Evolutionary conservation across 2,888 invertebrate genomes (phyloP).

Genomic region (Abrostola triplasia): DNA sequence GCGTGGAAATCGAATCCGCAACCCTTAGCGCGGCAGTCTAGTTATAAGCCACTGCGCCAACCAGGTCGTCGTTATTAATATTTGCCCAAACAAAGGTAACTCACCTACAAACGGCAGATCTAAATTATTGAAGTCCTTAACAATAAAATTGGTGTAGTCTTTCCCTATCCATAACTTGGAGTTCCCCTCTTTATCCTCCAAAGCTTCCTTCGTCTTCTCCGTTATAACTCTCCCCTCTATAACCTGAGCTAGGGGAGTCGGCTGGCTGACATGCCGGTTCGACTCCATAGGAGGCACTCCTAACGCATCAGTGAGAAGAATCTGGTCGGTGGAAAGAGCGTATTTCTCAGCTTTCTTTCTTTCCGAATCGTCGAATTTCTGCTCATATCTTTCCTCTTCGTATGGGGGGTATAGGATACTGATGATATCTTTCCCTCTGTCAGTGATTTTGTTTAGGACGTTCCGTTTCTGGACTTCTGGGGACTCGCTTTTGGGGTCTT

Average conservation of each 20-base stretch:
- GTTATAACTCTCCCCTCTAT: slow-evolving; percentile 79
- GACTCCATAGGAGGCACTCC: slow-evolving; percentile 59
- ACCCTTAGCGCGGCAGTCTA: too few relatives aligned
- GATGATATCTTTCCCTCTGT: slow-evolving; percentile 82
- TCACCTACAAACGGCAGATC: slow-evolving; percentile 93
- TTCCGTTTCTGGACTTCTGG: slow-evolving; percentile 77
- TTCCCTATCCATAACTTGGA: slow-evolving; percentile 98
- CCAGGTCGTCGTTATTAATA: too few relatives aligned
- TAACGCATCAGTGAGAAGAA: slow-evolving; percentile 76
- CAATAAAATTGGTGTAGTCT: slow-evolving; percentile 98
- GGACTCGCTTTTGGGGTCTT: slow-evolving; percentile 60
- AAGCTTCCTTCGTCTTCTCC: slow-evolving; percentile 72
- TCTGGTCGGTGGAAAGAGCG: slow-evolving; percentile 79
- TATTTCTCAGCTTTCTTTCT: slow-evolving; percentile 84
- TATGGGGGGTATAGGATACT: slow-evolving; percentile 82
- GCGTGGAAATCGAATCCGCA: too few relatives aligned
- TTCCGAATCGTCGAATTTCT: slow-evolving; percentile 82
- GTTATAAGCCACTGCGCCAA: too few relatives aligned
- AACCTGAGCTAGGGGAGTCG: slow-evolving; percentile 78
- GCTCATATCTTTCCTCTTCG: slow-evolving; percentile 80
- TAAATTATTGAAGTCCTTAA: slow-evolving; percentile 97
- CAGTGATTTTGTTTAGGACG: slow-evolving; percentile 81
- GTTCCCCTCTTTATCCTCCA: slow-evolving; percentile 89
- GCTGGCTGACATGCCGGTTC: slow-evolving; percentile 64
- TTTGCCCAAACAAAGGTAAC: slow-evolving; percentile 56